phyloP scores from a whole-genome alignment of 2,113 vertebrate genomes.

The Herpetotheres cachinnans region DNA sequence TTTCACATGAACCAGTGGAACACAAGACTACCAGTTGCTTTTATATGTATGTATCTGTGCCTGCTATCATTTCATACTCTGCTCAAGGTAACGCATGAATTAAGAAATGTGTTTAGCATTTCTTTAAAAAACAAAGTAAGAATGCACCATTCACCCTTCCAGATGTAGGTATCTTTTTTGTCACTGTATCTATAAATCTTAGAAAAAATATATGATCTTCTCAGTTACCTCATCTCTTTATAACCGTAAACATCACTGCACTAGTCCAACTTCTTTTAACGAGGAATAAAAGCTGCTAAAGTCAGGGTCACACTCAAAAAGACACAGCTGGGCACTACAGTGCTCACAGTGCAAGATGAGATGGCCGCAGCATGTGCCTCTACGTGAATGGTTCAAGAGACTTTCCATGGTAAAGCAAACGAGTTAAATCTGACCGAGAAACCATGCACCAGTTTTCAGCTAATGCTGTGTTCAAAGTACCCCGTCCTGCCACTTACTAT shows the following conservation, averaged over 20 bases:
- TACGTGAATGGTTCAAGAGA: background rate
- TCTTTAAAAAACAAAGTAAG: background rate
- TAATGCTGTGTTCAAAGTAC: background rate
- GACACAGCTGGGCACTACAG: background rate
- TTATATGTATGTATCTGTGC: background rate
- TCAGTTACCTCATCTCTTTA: background rate
- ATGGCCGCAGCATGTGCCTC: background rate
- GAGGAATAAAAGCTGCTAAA: background rate
- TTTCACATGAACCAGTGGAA: background rate
- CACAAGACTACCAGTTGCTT: background rate
- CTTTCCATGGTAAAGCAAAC: background rate
- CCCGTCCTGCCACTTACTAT: background rate
- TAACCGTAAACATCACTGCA: background rate
- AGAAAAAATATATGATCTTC: background rate
- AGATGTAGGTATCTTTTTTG: background rate
- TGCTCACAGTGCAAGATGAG: background rate
- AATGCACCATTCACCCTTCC: background rate
- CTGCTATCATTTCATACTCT: background rate
- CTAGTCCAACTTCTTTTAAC: background rate
- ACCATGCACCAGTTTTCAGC: background rate
- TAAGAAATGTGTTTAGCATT: background rate
- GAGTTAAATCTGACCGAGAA: background rate
- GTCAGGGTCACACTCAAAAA: background rate
- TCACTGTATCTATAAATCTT: background rate
- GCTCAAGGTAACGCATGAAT: background rate